Evolutionary conservation across 2,113 vertebrate genomes (phyloP).

Genomic region (Cricetomys ansorgei): DNA sequence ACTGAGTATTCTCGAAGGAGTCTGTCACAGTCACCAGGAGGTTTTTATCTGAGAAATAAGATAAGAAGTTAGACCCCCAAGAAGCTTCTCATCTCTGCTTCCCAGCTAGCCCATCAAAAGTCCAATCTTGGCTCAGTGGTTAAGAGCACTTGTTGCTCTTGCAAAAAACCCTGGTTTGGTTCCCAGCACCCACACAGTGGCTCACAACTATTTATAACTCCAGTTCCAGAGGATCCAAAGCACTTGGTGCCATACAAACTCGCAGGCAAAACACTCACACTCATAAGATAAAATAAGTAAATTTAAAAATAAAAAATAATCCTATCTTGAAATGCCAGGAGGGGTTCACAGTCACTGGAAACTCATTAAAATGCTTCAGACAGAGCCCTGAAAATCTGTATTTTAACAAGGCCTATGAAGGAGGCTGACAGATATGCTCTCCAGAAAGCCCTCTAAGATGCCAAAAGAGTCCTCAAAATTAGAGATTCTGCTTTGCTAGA

Average conservation of each 20-base stretch:
- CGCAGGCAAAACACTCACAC: background rate
- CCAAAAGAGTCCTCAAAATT: background rate
- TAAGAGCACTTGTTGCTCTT: background rate
- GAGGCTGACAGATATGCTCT: background rate
- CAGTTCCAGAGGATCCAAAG: background rate
- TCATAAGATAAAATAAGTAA: background rate
- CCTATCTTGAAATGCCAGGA: background rate
- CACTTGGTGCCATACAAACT: background rate
- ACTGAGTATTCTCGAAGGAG: conserved; percentile 86
- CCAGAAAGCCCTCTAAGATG: background rate
- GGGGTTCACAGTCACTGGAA: background rate
- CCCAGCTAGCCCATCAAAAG: background rate
- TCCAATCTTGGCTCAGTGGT: background rate
- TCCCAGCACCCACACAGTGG: background rate
- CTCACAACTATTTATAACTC: background rate
- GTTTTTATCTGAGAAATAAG: conserved; percentile 75
- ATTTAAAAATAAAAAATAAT: background rate
- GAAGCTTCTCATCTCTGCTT: background rate
- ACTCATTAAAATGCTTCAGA: background rate
- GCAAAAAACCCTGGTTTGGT: background rate
- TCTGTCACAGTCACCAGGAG: conserved; percentile 87
- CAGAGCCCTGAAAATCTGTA: background rate
- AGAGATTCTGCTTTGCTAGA: background rate
- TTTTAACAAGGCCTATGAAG: background rate
- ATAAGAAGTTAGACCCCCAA: background rate